Conservation (phyloP, 2,113 vertebrate species). For the Gymnobelideus leadbeateri region DNA sequence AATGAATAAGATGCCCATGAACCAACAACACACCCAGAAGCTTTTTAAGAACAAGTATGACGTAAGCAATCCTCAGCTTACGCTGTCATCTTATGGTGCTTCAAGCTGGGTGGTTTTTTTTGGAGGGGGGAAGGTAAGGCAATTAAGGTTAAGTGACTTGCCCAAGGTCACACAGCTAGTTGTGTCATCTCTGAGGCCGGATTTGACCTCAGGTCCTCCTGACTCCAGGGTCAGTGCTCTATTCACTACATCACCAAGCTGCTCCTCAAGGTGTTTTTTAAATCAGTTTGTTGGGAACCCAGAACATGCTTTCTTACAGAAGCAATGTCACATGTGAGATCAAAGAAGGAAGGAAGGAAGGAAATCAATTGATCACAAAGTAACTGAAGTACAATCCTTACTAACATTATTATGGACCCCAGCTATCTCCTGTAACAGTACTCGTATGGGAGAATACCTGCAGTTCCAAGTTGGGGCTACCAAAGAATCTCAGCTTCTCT, state of each 20-base stretch:
- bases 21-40: constrained; percentile 12
- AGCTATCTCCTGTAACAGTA: background rate
- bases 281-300: background rate
- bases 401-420: background rate
- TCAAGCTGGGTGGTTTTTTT: background rate
- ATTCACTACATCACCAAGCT: no score
- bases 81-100: background rate
- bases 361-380: background rate
- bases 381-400: background rate
- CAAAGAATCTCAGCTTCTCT: background rate
- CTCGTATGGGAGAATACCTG: background rate
- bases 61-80: background rate
- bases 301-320: background rate
- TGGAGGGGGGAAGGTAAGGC: no score
- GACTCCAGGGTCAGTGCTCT: no score
- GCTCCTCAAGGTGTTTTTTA: background rate
- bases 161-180: no score
- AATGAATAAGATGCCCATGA: constrained; percentile 53
- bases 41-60: constrained; percentile 52
- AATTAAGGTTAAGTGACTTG: no score
- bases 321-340: background rate
- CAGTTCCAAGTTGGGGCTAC: background rate
- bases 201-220: no score
- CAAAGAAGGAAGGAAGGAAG: background rate
- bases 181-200: no score